These are phyloP conservation scores for Pocillopora verrucosa DNA, from an alignment of 64 coral and sea anemone genomes.

Conservation along the genomic window DNA sequence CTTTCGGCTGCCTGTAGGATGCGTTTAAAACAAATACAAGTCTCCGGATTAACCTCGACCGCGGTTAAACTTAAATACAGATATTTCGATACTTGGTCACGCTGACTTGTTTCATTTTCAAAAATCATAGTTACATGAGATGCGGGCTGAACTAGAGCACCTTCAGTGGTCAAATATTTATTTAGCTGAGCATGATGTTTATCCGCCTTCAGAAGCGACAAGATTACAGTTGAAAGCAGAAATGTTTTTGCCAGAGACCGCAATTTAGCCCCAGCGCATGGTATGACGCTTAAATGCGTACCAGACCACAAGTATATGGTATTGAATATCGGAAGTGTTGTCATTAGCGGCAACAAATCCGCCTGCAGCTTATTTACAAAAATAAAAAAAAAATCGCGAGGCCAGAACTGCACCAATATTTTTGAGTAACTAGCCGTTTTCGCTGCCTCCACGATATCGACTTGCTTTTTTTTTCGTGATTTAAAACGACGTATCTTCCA, in stretches of 20 bases:
- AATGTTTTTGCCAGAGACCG: neutral
- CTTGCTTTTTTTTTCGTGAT: neutral
- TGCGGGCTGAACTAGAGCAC: neutral
- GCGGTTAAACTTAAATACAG: neutral
- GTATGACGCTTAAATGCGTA: neutral
- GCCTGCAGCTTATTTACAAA: slow-evolving; percentile 3
- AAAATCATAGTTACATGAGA: neutral
- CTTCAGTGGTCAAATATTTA: neutral
- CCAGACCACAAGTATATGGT: neutral
- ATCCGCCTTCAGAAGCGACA: neutral
- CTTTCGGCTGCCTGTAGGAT: neutral
- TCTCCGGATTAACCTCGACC: slow-evolving; percentile 1
- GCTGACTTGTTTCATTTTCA: neutral
- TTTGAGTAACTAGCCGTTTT: neutral
- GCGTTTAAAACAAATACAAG: neutral
- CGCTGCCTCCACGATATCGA: neutral
- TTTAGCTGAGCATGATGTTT: neutral
- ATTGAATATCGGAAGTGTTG: slow-evolving; percentile 33
- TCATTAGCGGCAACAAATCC: slow-evolving; percentile 35
- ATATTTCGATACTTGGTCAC: neutral
- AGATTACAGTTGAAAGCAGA: slow-evolving; percentile 17
- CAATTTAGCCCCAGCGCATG: neutral
- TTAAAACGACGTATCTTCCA: neutral
- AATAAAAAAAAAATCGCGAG: neutral
- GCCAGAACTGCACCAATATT: neutral